Evolutionary conservation across 30 jellyfish, hydroid and myxozoan genomes (phyloP).

Genomic region (Sanderia malayensis): DNA sequence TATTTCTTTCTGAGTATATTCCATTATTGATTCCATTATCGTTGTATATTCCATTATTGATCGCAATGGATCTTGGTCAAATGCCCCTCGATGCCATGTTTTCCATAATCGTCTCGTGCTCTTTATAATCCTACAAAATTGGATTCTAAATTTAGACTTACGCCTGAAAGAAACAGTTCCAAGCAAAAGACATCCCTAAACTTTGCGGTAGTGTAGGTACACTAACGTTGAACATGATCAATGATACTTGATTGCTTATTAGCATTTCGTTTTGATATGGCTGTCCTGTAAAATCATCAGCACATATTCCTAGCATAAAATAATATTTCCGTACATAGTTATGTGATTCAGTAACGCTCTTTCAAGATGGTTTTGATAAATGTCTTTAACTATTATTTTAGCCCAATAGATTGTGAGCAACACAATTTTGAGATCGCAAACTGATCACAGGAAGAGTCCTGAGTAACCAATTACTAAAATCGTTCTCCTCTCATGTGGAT

Average conservation of each 20-base stretch:
- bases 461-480: not conserved
- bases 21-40: no score
- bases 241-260: not conserved
- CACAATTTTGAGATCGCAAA: slow-evolving; percentile 1
- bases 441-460: slow-evolving; percentile 3
- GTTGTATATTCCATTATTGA: not conserved
- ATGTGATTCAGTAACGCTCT: slow-evolving; percentile 1
- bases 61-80: slow-evolving; percentile 4
- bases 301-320: not conserved
- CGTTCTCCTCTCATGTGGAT: slow-evolving; percentile 3
- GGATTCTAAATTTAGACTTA: not conserved
- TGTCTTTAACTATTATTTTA: not conserved
- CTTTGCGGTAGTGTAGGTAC: slow-evolving; percentile 3
- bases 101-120: slow-evolving; percentile 2
- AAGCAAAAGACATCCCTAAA: not conserved
- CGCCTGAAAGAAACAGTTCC: slow-evolving; percentile 5
- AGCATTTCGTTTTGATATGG: not conserved
- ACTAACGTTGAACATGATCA: not conserved
- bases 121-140: not conserved
- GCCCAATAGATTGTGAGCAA: not conserved
- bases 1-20: no score
- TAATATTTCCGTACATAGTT: not conserved
- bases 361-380: slow-evolving; percentile 1
- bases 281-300: slow-evolving; percentile 3
- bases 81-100: not conserved